These are phyloP conservation scores for Hoplodrina ambigua DNA, from an alignment of 2,888 invertebrate genomes.

Conservation along the genomic window DNA sequence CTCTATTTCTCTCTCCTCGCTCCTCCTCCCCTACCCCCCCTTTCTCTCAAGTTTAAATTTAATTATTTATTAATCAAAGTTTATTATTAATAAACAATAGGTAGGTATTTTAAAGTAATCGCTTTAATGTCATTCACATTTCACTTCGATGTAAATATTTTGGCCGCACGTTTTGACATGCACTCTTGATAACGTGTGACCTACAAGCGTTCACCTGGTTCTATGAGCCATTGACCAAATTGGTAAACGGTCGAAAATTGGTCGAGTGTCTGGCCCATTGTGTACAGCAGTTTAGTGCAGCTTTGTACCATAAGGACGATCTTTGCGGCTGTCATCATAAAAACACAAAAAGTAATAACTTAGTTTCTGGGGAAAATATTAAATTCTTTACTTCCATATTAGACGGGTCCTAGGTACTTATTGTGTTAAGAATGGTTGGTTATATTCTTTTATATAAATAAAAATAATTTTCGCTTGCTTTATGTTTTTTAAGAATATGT, in stretches of 20 bases:
- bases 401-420: no score
- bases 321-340: neutral
- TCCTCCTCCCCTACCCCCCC: no score
- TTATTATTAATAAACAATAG: neutral
- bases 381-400: no score
- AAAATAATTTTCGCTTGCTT: no score
- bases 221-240: neutral
- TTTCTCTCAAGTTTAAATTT: neutral
- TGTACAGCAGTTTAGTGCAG: neutral
- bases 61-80: conserved; percentile 1
- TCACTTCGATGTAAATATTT: conserved; percentile 41
- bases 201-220: neutral
- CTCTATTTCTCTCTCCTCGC: no score
- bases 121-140: conserved; percentile 41
- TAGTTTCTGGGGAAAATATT: neutral
- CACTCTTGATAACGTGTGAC: conserved; percentile 23
- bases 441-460: neutral
- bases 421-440: neutral
- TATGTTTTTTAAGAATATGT: no score
- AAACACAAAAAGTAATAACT: neutral
- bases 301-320: neutral
- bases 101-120: neutral
- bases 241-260: no score
- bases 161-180: conserved; percentile 18
- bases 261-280: neutral